Conservation (phyloP, 2,888 invertebrate species). For the Rotaria macrura region DNA sequence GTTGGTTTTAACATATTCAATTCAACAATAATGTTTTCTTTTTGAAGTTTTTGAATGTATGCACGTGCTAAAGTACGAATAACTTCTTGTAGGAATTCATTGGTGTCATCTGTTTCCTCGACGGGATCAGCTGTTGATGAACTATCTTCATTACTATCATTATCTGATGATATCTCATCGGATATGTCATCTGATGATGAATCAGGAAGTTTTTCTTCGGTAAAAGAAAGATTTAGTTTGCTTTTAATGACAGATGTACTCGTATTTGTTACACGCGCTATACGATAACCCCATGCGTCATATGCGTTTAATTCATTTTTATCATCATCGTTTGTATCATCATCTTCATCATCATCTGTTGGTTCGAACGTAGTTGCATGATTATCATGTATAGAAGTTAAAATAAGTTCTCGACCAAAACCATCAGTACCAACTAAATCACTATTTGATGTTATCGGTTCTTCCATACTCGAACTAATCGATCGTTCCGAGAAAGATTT, state of each 20-base stretch:
- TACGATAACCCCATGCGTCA: background rate
- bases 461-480: background rate
- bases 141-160: no score
- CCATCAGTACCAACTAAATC: background rate
- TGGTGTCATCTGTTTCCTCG: background rate
- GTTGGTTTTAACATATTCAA: conserved; percentile 6
- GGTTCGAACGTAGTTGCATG: background rate
- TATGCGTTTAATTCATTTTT: background rate
- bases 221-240: no score
- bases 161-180: no score
- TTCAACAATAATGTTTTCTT: background rate
- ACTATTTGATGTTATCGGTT: background rate
- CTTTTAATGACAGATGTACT: background rate
- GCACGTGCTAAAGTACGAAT: background rate
- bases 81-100: background rate
- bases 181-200: no score
- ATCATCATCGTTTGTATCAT: background rate
- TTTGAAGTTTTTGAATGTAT: background rate
- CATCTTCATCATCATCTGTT: background rate
- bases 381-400: background rate
- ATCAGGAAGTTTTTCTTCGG: no score
- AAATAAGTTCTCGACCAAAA: background rate
- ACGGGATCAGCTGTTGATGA: no score
- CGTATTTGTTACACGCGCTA: background rate
- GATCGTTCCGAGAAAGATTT: background rate